A percentile compares a stretch with the other conserved stretches of the same genome.
Evolutionary conservation across 1,140 invertebrate species (phyloP).

Genomic region (Drosophila punjabiensis): DNA sequence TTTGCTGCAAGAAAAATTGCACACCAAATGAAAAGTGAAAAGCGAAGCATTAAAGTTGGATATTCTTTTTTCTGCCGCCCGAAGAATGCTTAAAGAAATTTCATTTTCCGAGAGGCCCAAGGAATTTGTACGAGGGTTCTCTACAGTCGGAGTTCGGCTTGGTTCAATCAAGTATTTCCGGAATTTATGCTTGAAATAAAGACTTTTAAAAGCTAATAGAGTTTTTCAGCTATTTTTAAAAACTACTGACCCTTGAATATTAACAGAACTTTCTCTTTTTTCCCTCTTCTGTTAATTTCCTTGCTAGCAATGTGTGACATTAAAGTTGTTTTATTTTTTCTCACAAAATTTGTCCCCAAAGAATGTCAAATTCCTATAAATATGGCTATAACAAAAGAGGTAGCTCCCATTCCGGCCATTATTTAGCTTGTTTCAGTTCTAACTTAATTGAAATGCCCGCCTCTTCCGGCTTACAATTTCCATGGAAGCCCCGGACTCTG

Average conservation of each 20-base stretch:
- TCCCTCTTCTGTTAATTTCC: not conserved
- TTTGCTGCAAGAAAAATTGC: slow-evolving; percentile 57
- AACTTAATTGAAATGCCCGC: slow-evolving; percentile 74
- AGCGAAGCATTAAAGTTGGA: slow-evolving; percentile 37
- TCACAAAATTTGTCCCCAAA: not conserved
- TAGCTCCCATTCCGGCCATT: slow-evolving; percentile 10
- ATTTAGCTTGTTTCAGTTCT: slow-evolving; percentile 44
- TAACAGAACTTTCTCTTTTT: not conserved
- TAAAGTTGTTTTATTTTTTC: not conserved
- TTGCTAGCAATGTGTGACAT: not conserved
- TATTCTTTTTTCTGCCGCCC: not conserved
- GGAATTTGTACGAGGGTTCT: slow-evolving; percentile 9
- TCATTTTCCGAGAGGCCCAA: slow-evolving; percentile 29
- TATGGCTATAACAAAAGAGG: slow-evolving; percentile 6
- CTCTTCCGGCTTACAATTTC: slow-evolving; percentile 33
- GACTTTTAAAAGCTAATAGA: not conserved
- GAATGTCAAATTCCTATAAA: slow-evolving; percentile 3
- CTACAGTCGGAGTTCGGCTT: not conserved
- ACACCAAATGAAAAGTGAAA: slow-evolving; percentile 65
- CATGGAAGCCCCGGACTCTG: not conserved
- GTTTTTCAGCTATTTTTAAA: not conserved
- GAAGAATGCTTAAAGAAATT: slow-evolving; percentile 49
- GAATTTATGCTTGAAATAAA: not conserved
- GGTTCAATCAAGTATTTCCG: slow-evolving; percentile 1
- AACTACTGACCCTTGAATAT: not conserved